Conservation (phyloP, 1,140 invertebrate species). For the Pachyrhynchus sulphureomaculatus region DNA sequence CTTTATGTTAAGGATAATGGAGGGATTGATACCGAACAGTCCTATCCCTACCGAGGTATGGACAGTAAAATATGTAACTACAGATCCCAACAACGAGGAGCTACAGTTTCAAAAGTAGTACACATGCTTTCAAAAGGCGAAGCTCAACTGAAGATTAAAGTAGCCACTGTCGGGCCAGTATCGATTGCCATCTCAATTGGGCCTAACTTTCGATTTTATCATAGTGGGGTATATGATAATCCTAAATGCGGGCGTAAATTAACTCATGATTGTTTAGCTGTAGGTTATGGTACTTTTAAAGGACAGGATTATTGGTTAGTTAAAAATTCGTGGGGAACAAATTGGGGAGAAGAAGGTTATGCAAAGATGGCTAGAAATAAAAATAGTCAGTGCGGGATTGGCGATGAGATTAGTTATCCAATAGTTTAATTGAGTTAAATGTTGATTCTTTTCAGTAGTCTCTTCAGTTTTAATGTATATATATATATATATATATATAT, state of each 20-base stretch:
- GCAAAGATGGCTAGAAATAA: conserved; percentile 59
- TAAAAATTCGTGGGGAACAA: conserved; percentile 80
- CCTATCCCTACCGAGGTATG: conserved; percentile 59
- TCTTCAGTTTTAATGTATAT: too few species aligned
- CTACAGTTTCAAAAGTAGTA: conserved; percentile 43
- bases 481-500: too few species aligned
- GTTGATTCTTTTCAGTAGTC: too few species aligned
- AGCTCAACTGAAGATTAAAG: conserved; percentile 67
- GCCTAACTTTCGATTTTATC: conserved; percentile 73
- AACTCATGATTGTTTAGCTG: conserved; percentile 84
- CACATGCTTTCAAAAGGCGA: conserved; percentile 60
- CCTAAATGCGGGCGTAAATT: conserved; percentile 46
- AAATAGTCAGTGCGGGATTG: conserved; percentile 67
- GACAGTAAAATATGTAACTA: conserved; percentile 26
- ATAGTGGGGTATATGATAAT: not conserved
- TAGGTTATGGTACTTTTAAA: conserved; percentile 73
- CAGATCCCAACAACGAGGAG: not conserved
- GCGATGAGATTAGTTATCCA: conserved; percentile 56
- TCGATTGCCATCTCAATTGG: conserved; percentile 73
- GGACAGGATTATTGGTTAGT: conserved; percentile 76
- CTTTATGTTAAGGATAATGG: conserved; percentile 64
- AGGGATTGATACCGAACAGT: conserved; percentile 67
- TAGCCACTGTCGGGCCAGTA: conserved; percentile 71
- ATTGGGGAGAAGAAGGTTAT: conserved; percentile 74
- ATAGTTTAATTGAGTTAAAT: too few species aligned